A percentile compares a stretch with the other conserved stretches of the same genome.
These are phyloP conservation scores for Amorpha juglandis DNA, from an alignment of 2,888 invertebrate genomes.

Conservation along the genomic window DNA sequence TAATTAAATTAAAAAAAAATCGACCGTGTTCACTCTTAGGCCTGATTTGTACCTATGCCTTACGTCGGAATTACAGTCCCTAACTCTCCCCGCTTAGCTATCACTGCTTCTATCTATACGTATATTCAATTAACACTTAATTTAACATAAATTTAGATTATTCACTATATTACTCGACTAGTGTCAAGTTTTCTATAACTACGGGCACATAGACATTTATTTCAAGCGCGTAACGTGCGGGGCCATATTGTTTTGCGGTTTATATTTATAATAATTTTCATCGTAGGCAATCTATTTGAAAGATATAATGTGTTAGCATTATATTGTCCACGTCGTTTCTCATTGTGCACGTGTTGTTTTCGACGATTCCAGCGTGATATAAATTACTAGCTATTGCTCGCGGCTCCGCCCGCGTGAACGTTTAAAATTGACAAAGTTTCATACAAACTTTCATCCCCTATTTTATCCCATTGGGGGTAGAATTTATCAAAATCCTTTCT, in stretches of 20 bases:
- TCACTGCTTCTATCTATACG: no score
- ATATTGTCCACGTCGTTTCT: not conserved
- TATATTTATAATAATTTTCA: slow-evolving; percentile 7
- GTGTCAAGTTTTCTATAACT: not conserved
- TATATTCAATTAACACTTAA: not conserved
- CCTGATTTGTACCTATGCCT: no score
- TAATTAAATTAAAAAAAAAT: no score
- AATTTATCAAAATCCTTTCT: no score
- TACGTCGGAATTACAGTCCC: no score
- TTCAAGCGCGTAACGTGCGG: not conserved
- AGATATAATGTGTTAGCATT: not conserved
- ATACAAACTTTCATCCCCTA: no score
- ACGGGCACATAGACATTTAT: not conserved
- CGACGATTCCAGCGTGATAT: not conserved
- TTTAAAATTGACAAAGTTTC: no score
- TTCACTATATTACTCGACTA: not conserved
- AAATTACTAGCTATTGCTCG: not conserved
- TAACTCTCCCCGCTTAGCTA: no score
- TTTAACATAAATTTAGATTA: not conserved
- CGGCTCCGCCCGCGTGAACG: not conserved
- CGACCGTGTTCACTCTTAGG: no score
- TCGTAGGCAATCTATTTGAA: not conserved
- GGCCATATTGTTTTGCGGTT: not conserved
- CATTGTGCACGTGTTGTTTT: not conserved
- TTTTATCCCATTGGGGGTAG: no score